These are phyloP conservation scores for Aplocera efformata DNA, from an alignment of 2,888 invertebrate species.

Conservation along the genomic window DNA sequence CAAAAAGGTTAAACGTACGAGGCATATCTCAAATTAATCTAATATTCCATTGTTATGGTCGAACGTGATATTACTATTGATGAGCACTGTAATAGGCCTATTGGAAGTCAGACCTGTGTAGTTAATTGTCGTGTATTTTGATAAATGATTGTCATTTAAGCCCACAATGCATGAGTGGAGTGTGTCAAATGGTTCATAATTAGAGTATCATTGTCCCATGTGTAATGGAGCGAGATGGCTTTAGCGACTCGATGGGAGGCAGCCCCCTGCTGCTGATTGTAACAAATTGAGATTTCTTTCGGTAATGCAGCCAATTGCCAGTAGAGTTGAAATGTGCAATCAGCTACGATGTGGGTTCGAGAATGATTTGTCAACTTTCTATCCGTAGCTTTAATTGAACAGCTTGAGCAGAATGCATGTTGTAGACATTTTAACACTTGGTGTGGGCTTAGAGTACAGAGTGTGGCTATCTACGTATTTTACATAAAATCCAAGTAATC, in stretches of 20 bases:
- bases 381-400: constrained; percentile 6
- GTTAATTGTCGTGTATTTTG: constrained; percentile 39
- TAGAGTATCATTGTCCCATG: constrained; percentile 72
- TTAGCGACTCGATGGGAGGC: constrained; percentile 41
- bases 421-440: no score
- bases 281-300: constrained; percentile 71
- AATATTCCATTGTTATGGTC: constrained; percentile 33
- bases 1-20: constrained; percentile 37
- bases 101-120: constrained; percentile 26
- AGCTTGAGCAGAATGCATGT: no score
- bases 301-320: constrained; percentile 42
- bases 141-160: constrained; percentile 62
- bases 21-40: constrained; percentile 43
- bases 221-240: constrained; percentile 57
- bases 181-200: constrained; percentile 74
- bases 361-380: constrained; percentile 49
- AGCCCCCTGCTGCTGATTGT: constrained; percentile 62
- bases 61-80: constrained; percentile 39
- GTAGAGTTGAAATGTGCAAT: constrained; percentile 38
- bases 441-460: no score
- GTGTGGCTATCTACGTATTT: no score
- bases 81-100: constrained; percentile 22
- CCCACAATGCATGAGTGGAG: constrained; percentile 50
- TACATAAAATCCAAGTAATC: no score
- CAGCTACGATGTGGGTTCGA: constrained; percentile 51